phyloP scores from a whole-genome alignment of 2,113 vertebrate genomes.

The Cepphus grylle region DNA sequence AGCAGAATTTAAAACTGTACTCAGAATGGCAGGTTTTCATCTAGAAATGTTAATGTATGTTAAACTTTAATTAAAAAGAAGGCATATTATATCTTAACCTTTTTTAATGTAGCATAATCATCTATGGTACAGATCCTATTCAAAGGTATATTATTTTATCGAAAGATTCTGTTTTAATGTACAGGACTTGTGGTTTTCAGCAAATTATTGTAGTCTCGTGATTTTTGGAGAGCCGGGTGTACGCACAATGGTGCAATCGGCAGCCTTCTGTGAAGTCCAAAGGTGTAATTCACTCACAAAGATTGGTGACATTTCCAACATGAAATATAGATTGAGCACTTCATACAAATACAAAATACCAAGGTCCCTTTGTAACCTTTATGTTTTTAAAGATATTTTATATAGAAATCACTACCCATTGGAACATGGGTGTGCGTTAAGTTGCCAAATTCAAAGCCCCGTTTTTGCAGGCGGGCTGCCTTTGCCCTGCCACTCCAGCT shows the following conservation, averaged over 20 bases:
- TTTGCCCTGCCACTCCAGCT: neutral
- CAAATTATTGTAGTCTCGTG: neutral
- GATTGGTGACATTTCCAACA: slow-evolving; percentile 19
- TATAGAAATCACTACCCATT: neutral
- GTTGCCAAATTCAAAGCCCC: neutral
- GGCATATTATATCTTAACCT: slow-evolving; percentile 65
- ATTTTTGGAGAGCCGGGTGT: neutral
- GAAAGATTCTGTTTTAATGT: slow-evolving; percentile 39
- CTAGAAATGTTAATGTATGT: slow-evolving; percentile 74
- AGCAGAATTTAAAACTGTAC: slow-evolving; percentile 70
- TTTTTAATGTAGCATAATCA: slow-evolving; percentile 63
- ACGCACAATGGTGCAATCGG: neutral
- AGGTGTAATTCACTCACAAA: slow-evolving; percentile 6
- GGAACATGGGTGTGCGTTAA: neutral
- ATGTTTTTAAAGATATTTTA: neutral
- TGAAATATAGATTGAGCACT: slow-evolving; percentile 10
- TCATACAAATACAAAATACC: slow-evolving; percentile 19
- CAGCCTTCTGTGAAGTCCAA: neutral
- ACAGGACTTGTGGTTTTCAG: slow-evolving; percentile 37
- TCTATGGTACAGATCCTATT: slow-evolving; percentile 30
- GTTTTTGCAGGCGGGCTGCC: neutral
- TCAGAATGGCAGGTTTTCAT: slow-evolving; percentile 74
- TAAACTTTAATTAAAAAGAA: slow-evolving; percentile 78
- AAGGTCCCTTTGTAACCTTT: slow-evolving; percentile 12
- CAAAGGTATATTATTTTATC: slow-evolving; percentile 43